Conservation (phyloP, 2,888 invertebrate species). For the Drosophila mercatorum region DNA sequence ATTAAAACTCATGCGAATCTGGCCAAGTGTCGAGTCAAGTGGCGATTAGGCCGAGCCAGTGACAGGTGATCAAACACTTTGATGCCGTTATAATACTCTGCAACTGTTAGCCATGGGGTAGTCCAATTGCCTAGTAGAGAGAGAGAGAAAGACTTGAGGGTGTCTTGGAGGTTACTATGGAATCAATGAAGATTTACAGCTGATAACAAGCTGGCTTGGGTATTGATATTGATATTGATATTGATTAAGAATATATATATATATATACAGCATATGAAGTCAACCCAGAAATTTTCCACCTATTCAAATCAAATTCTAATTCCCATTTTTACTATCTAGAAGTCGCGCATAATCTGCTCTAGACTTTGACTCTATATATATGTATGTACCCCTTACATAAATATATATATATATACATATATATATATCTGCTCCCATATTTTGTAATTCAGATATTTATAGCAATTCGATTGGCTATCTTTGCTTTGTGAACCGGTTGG, state of each 20-base stretch:
- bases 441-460: constrained; percentile 5
- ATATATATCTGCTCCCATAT: neutral
- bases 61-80: constrained; percentile 26
- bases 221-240: too few species aligned
- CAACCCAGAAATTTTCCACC: too few species aligned
- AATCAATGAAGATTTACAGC: too few species aligned
- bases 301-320: too few species aligned
- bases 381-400: neutral
- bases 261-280: too few species aligned
- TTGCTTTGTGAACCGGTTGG: constrained; percentile 54
- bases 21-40: constrained; percentile 33
- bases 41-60: constrained; percentile 45
- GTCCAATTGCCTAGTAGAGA: too few species aligned
- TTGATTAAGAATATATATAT: too few species aligned
- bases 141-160: too few species aligned
- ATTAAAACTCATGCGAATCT: constrained; percentile 35
- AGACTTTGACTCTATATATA: neutral
- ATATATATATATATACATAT: neutral
- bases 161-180: too few species aligned
- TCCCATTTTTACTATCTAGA: too few species aligned
- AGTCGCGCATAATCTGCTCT: neutral
- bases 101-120: neutral
- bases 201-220: too few species aligned
- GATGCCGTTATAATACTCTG: constrained; percentile 4
- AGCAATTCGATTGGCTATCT: neutral